A percentile compares a stretch with the other conserved stretches of the same genome.
These are phyloP conservation scores for Drosophila emarginata DNA, from an alignment of 2,888 invertebrate genomes.

Conservation along the genomic window DNA sequence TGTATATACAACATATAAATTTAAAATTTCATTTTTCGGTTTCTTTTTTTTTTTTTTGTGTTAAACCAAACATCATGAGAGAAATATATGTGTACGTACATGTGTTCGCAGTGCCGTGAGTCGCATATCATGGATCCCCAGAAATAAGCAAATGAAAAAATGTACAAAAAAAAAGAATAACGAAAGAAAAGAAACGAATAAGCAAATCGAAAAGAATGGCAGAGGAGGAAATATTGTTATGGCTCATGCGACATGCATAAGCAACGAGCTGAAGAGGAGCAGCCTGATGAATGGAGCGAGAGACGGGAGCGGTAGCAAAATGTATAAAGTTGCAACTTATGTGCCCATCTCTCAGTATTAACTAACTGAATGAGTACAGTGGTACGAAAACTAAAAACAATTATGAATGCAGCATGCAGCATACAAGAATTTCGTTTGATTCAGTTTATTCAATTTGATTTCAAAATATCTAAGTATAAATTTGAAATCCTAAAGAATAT, in stretches of 20 bases:
- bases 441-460: background rate
- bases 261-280: slow-evolving; percentile 43
- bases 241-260: slow-evolving; percentile 74
- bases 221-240: slow-evolving; percentile 63
- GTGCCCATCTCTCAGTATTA: slow-evolving; percentile 42
- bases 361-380: slow-evolving; percentile 12
- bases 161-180: slow-evolving; percentile 33
- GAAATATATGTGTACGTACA: slow-evolving; percentile 45
- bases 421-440: no score
- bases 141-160: slow-evolving; percentile 47
- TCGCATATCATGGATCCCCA: slow-evolving; percentile 49
- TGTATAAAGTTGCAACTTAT: slow-evolving; percentile 57
- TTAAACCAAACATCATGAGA: slow-evolving; percentile 29
- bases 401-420: background rate
- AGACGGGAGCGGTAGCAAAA: slow-evolving; percentile 17
- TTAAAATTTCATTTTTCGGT: slow-evolving; percentile 48
- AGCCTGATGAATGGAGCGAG: slow-evolving; percentile 46
- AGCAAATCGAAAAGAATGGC: slow-evolving; percentile 60
- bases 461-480: no score
- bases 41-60: slow-evolving; percentile 11
- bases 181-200: slow-evolving; percentile 43
- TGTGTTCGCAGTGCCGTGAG: slow-evolving; percentile 16
- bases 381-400: background rate
- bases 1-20: slow-evolving; percentile 48
- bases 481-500: no score